Evolutionary conservation across 2,797 vertebrate genomes (phyloP), one percentile per base, ranked within the genome.

Genomic region (Ctenochaetus hawaiiensis): DNA sequence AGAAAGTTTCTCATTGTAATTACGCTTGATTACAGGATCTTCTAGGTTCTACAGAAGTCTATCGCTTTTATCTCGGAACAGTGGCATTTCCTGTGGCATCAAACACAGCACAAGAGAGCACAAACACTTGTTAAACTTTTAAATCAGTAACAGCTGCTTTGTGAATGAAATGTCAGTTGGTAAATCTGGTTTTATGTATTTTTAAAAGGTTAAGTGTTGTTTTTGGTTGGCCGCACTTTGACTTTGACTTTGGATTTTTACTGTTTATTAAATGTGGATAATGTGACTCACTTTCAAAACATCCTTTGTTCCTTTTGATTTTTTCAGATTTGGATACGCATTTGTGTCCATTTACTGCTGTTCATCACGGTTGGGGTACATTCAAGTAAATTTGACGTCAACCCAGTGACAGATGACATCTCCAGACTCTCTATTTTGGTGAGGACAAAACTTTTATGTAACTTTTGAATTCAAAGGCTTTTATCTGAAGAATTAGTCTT

Each of bases 261-360:
- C 26, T 30, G 26, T 30, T 30, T 30, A 30, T 30, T 30, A 30
- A 30, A 30, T 30, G 26, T 30, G 26, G 4, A 30, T 30, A 30
- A 30, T 67, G 41, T 57, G 62, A 64, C 59, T 59, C 57, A 77
- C n/a, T 54, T 2, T 22, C 7, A 10, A 41, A 75, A 45, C 4
- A 0, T 67, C 5, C 61, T 75, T 34, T 73, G 26, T 77, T 5
- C 73, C 5, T 68, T 62, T 65, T 73, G 5, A 45, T 30, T 30
- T 87, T 87, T 89, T 14, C 91, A 96, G 95, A 95, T 95, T 95
- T 95, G 95, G 95, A 95, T 96, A 95, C 93, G 90, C 87, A 87
- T 90, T 92, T 96, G 92, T 96, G 94, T 96, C 94, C 93, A 93
- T 94, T 93, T 95, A 90, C 92, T 96, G 90, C 93, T 95, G 89